Evolutionary conservation across 37 sponge, comb jelly and placozoan genomes (phyloP), one percentile per base, ranked within the genome.

Genomic region (Aphrocallistes beatrix): DNA sequence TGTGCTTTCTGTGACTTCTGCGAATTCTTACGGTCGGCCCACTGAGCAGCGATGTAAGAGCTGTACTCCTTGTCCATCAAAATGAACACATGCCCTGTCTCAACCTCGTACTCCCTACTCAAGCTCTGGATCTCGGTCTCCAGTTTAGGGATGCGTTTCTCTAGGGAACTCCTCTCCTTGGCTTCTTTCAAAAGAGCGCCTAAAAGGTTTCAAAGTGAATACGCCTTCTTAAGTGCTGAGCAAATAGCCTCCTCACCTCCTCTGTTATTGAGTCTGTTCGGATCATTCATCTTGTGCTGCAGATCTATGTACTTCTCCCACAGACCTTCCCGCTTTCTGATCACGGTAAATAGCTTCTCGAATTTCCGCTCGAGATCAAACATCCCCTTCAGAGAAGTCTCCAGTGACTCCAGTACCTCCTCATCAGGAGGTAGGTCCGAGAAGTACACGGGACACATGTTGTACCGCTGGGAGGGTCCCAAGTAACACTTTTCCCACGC

Each of bases 251-350:
- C 10, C 75, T 60, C 45, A 60, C 75, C 75, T 3, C 75, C 75
- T 60, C 75, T 60, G 34, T 60, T 60, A 60, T 60, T 60, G 21
- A 60, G 75, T 60, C 75, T 60, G 34, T 60, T 60, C 75, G 75
- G 75, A 13, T 60, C 75, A 60, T 60, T 60, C 75, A 13, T 60
- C 75, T 60, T 60, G 6, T 60, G 28, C 75, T 60, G 75, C 34
- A 60, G 75, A 3, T 60, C 17, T 30, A 60, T 60, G 34, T 32
- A 60, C 75, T 60, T 60, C 75, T 60, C 75, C 75, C 75, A 60
- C 3, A 60, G 34, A 19, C 8, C 75, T 13, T 60, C 75, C 34
- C 75, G 25, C 21, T 13, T 60, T 30, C 75, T 3, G 3, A 60
- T 30, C 75, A 60, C 75, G 34, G 17, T 13, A 13, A 25, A 60